A percentile compares a stretch with the other conserved stretches of the same genome.
Conservation (phyloP, 1,140 invertebrate genomes). For the Caerostris extrusa region DNA sequence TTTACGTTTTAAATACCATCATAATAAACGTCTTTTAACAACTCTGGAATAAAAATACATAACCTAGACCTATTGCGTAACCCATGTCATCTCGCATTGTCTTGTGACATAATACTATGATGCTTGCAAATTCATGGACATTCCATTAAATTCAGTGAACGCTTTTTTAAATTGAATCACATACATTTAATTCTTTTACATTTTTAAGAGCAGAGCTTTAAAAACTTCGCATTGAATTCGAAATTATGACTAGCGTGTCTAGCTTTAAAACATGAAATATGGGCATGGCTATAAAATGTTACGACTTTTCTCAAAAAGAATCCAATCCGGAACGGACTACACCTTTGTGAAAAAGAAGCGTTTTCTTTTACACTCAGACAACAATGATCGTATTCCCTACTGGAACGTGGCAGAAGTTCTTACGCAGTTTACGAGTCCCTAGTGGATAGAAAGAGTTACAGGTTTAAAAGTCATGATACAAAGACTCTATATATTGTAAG, state of each 20-base stretch:
- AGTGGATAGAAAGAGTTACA: background rate
- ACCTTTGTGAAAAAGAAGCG: background rate
- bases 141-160: too few relatives aligned
- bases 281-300: background rate
- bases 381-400: background rate
- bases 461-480: background rate
- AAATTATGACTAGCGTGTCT: background rate
- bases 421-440: background rate
- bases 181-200: background rate
- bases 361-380: background rate
- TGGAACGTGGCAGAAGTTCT: background rate
- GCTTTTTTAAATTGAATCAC: background rate
- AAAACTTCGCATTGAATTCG: background rate
- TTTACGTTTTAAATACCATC: too few relatives aligned
- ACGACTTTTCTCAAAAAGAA: background rate
- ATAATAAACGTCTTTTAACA: too few relatives aligned
- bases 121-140: too few relatives aligned
- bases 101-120: too few relatives aligned
- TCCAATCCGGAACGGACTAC: background rate
- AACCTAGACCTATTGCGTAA: too few relatives aligned
- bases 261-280: background rate
- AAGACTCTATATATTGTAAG: background rate
- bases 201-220: background rate
- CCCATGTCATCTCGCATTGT: too few relatives aligned
- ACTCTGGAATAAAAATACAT: too few relatives aligned